phyloP scores from a whole-genome alignment of 2,888 invertebrate species.

The Drosophila peninsularis region DNA sequence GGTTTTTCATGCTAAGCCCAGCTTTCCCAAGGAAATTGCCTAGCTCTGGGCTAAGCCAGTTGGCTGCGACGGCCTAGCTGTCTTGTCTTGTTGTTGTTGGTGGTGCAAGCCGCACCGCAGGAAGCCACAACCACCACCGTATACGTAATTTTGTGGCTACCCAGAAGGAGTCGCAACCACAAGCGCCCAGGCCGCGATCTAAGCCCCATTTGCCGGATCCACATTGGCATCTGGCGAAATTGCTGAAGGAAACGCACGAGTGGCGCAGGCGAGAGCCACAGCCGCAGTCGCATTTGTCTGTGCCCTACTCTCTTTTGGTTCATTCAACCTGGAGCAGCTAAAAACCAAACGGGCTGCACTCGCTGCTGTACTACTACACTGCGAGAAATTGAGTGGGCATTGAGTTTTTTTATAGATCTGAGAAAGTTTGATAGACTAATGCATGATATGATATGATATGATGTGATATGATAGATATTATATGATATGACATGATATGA shows the following conservation, averaged over 20 bases:
- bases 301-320: conserved; percentile 73
- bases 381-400: conserved; percentile 2
- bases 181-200: conserved; percentile 23
- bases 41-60: conserved; percentile 25
- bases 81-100: too few relatives aligned
- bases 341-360: conserved; percentile 31
- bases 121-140: conserved; percentile 66
- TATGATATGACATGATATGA: too few relatives aligned
- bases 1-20: conserved; percentile 68
- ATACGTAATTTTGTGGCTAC: conserved; percentile 73
- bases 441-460: too few relatives aligned
- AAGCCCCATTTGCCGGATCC: conserved; percentile 60
- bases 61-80: conserved; percentile 17
- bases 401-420: not conserved
- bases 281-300: conserved; percentile 37
- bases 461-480: too few relatives aligned
- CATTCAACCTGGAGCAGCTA: conserved; percentile 64
- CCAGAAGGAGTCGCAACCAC: conserved; percentile 71
- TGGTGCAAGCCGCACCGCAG: conserved; percentile 38
- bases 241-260: conserved; percentile 80
- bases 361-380: conserved; percentile 29
- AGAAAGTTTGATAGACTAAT: too few relatives aligned
- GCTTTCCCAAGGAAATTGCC: conserved; percentile 78
- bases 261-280: conserved; percentile 48
- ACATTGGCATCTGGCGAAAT: conserved; percentile 70